phyloP scores from a whole-genome alignment of 2,113 vertebrate genomes.

The Chaenogobius annularis region DNA sequence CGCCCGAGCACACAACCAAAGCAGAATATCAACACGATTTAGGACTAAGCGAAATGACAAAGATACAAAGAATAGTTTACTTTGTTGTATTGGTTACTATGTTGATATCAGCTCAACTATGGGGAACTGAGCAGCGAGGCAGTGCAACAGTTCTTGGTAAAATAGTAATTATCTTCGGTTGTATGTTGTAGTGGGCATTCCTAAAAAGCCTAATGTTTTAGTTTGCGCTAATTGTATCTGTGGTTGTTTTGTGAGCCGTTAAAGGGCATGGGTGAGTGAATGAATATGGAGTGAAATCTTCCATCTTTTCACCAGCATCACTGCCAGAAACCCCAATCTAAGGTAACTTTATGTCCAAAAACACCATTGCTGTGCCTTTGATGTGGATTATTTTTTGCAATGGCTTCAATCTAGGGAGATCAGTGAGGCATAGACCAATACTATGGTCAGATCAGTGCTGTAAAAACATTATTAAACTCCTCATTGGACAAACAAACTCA shows the following conservation, averaged over 20 bases:
- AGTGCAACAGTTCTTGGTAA: slow-evolving; percentile 2
- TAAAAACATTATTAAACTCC: slow-evolving; percentile 11
- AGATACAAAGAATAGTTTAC: slow-evolving; percentile 14
- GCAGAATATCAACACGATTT: slow-evolving; percentile 52
- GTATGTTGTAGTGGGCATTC: not conserved
- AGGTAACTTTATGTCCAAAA: slow-evolving; percentile 4
- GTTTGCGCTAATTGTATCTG: not conserved
- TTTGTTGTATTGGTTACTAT: slow-evolving; percentile 19
- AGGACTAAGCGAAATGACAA: slow-evolving; percentile 36
- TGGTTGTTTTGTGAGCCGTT: not conserved
- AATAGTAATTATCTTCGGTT: slow-evolving; percentile 7
- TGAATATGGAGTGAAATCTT: not conserved
- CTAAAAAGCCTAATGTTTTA: not conserved
- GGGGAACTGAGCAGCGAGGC: not conserved
- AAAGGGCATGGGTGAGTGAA: not conserved
- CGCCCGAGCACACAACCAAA: slow-evolving; percentile 51
- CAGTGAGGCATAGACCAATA: not conserved
- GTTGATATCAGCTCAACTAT: slow-evolving; percentile 13
- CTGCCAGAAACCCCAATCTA: not conserved
- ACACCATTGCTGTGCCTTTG: not conserved
- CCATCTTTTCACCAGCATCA: not conserved
- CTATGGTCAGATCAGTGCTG: not conserved
- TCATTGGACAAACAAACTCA: not conserved
- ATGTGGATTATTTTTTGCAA: not conserved
- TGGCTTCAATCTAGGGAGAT: not conserved